A percentile compares a stretch with the other conserved stretches of the same genome.
phyloP scores from a whole-genome alignment of 2,797 vertebrate species.

The Sebastes minor region DNA sequence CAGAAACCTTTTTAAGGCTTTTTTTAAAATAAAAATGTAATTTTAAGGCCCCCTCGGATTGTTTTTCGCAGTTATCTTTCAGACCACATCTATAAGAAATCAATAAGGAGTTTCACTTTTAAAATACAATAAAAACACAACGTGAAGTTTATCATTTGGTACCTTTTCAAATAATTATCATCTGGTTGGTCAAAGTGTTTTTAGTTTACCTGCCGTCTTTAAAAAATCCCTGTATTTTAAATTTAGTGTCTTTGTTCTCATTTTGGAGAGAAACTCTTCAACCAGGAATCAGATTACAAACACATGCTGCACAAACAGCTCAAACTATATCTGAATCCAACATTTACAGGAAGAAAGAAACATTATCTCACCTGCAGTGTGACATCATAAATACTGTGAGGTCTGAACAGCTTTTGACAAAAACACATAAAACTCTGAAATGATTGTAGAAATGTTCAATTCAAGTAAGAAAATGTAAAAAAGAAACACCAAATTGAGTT shows the following conservation, averaged over 20 bases:
- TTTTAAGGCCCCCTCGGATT: not conserved
- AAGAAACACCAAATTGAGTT: not conserved
- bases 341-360: not conserved
- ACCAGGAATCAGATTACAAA: not conserved
- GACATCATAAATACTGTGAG: conserved; percentile 11
- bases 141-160: not conserved
- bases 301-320: not conserved
- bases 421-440: not conserved
- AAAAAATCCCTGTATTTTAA: not conserved
- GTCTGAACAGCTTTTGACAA: not conserved
- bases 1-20: not conserved
- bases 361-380: not conserved
- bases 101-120: not conserved
- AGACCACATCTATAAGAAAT: not conserved
- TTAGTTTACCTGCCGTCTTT: not conserved
- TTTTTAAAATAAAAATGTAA: not conserved
- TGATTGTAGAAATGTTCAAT: conserved; percentile 13
- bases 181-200: not conserved
- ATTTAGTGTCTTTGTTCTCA: not conserved
- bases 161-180: conserved; percentile 4
- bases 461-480: conserved; percentile 52
- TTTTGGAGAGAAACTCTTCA: not conserved
- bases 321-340: not conserved
- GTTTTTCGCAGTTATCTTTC: conserved; percentile 5
- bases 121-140: conserved; percentile 10